Conservation (phyloP, 2,888 invertebrate species). For the Dynastes grantii region DNA sequence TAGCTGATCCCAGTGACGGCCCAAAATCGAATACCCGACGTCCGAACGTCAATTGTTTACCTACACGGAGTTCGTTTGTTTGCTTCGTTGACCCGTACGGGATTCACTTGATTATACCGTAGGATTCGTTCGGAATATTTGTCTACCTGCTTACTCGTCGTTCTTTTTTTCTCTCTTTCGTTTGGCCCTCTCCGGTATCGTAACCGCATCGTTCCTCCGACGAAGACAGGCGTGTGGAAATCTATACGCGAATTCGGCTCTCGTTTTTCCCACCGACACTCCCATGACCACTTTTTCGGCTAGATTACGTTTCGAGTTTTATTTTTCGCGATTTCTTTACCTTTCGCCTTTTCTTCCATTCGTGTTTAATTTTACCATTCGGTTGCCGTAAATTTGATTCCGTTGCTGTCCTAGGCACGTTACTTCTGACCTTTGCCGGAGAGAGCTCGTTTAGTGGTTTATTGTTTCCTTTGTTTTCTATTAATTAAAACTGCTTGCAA, state of each 20-base stretch:
- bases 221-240: conserved; percentile 3
- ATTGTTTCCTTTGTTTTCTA: too few relatives aligned
- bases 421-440: too few relatives aligned
- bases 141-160: conserved; percentile 35
- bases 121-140: conserved; percentile 36
- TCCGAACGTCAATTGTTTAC: conserved; percentile 46
- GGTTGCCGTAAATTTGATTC: not conserved
- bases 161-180: conserved; percentile 11
- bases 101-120: conserved; percentile 43
- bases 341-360: not conserved
- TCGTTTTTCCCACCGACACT: not conserved
- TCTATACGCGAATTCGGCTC: conserved; percentile 7
- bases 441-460: too few relatives aligned
- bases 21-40: conserved; percentile 42
- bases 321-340: conserved; percentile 23
- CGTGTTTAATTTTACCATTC: not conserved
- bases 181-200: conserved; percentile 8
- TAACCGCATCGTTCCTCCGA: not conserved
- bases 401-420: not conserved
- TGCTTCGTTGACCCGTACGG: conserved; percentile 40
- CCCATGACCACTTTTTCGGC: not conserved
- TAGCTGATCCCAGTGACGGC: conserved; percentile 20
- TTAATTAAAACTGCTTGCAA: too few relatives aligned
- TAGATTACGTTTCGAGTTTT: conserved; percentile 9
- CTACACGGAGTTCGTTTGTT: conserved; percentile 44